Conservation (phyloP, 64 coral and sea anemone species). For the Acropora tenuis region DNA sequence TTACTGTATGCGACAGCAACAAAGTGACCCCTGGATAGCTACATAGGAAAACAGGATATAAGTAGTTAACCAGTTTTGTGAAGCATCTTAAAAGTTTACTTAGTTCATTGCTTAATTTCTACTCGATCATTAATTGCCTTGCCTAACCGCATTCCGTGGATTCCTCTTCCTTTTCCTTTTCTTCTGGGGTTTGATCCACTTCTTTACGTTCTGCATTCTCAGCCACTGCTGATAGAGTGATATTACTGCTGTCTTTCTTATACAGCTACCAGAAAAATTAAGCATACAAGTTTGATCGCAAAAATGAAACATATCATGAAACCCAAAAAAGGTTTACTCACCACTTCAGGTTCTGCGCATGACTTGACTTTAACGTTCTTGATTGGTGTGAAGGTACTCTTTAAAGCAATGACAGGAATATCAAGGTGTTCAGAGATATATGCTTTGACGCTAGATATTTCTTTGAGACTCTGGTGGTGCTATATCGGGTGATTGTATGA, state of each 20-base stretch:
- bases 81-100: too few relatives aligned
- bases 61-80: not conserved
- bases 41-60: not conserved
- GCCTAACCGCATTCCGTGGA: not conserved
- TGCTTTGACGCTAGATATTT: too few relatives aligned
- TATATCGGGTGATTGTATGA: too few relatives aligned
- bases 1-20: not conserved
- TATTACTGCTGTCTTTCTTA: not conserved
- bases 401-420: too few relatives aligned
- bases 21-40: not conserved
- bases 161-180: not conserved
- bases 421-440: too few relatives aligned
- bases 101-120: not conserved
- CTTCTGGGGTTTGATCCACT: not conserved
- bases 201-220: not conserved
- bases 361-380: too few relatives aligned
- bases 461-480: too few relatives aligned
- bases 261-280: not conserved
- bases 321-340: too few relatives aligned
- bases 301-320: too few relatives aligned
- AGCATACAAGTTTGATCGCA: not conserved
- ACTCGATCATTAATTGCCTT: not conserved
- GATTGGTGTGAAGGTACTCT: too few relatives aligned
- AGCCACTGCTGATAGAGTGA: not conserved
- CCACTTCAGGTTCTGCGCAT: too few relatives aligned